Evolutionary conservation across 2,113 vertebrate species (phyloP).

Genomic region (Oophaga pumilio): DNA sequence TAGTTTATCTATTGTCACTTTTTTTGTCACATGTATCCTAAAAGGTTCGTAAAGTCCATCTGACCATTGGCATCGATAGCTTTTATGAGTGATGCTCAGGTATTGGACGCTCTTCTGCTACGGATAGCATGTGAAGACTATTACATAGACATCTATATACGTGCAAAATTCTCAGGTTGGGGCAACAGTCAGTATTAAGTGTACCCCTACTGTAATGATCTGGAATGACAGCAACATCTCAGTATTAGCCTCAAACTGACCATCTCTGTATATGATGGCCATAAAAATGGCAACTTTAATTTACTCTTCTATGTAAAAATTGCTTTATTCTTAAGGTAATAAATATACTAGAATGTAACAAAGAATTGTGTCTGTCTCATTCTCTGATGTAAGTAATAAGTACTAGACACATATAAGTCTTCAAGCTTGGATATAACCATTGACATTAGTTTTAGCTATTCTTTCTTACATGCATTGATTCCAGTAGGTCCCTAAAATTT

Average conservation of each 20-base stretch:
- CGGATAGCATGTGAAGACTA: not conserved
- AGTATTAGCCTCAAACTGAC: slow-evolving; percentile 38
- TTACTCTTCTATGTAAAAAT: slow-evolving; percentile 34
- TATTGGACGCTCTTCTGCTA: not conserved
- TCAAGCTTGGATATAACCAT: too few species aligned
- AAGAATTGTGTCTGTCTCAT: not conserved
- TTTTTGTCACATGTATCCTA: not conserved
- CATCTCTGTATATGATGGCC: slow-evolving; percentile 1
- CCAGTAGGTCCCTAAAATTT: too few species aligned
- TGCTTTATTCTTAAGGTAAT: slow-evolving; percentile 45
- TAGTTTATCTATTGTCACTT: not conserved
- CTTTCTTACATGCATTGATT: too few species aligned
- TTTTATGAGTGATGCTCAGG: slow-evolving; percentile 16
- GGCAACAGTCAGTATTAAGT: slow-evolving; percentile 18
- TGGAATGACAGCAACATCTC: slow-evolving; percentile 4
- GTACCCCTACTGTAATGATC: not conserved
- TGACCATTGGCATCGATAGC: not conserved
- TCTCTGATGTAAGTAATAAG: not conserved
- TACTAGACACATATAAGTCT: too few species aligned
- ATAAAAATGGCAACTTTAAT: not conserved
- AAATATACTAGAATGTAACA: slow-evolving; percentile 32
- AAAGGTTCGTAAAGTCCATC: not conserved
- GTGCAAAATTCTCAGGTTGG: slow-evolving; percentile 42
- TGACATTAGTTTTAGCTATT: too few species aligned
- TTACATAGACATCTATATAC: not conserved